A percentile compares a stretch with the other conserved stretches of the same genome.
Conservation (phyloP, 1,140 invertebrate species). For the Branchinecta lynchi region DNA sequence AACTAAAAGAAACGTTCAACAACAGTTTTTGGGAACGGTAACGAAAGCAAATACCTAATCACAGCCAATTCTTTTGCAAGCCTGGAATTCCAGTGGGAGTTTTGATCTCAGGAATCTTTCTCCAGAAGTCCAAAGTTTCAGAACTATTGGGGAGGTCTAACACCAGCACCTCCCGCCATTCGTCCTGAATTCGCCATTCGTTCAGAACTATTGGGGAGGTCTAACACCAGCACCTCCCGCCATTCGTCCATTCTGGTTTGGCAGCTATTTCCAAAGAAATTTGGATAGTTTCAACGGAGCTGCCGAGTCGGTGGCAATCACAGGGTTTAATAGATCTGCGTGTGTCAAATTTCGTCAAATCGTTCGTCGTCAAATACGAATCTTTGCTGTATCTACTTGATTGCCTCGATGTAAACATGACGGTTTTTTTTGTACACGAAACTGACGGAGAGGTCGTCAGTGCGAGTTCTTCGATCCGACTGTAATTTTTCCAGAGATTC, state of each 20-base stretch:
- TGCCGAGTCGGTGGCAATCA: neutral
- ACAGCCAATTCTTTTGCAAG: neutral
- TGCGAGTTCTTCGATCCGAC: conserved; percentile 8
- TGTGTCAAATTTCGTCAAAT: no score
- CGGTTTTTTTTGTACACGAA: neutral
- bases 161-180: no score
- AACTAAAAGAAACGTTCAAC: neutral
- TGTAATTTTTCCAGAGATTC: conserved; percentile 5
- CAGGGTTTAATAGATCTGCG: neutral
- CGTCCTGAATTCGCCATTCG: no score
- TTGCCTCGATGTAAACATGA: conserved; percentile 4
- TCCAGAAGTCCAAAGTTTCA: conserved; percentile 6
- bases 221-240: conserved; percentile 3
- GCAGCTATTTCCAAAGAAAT: conserved; percentile 2
- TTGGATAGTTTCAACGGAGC: conserved; percentile 6
- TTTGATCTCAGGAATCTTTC: conserved; percentile 1
- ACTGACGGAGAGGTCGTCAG: conserved; percentile 4
- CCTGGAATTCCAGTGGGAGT: neutral
- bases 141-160: no score
- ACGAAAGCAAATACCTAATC: conserved; percentile 9
- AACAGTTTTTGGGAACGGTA: neutral
- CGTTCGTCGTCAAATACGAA: conserved; percentile 1
- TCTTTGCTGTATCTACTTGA: conserved; percentile 6
- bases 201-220: no score
- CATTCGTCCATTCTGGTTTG: conserved; percentile 8